Conservation (phyloP, 2,797 vertebrate species). For the Chlorospingus flavigularis region DNA sequence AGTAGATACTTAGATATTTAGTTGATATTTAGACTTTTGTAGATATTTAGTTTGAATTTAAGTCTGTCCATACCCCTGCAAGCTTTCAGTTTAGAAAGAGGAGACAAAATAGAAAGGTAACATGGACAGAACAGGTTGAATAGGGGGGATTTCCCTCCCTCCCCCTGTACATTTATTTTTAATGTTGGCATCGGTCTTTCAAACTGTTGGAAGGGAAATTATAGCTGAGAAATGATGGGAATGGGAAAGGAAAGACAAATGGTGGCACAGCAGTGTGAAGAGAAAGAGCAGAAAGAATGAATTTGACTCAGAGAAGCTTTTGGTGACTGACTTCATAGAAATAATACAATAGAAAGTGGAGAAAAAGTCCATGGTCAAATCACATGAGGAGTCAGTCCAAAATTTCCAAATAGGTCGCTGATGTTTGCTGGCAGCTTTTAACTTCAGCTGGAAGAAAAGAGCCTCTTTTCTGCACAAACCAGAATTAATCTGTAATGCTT, state of each 20-base stretch:
- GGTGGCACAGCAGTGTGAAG: neutral
- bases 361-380: neutral
- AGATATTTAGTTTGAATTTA: neutral
- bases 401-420: constrained; percentile 33
- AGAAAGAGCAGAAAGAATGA: neutral
- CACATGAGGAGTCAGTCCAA: constrained; percentile 17
- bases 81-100: neutral
- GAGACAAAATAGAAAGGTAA: neutral
- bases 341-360: neutral
- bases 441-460: constrained; percentile 39
- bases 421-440: constrained; percentile 40
- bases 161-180: neutral
- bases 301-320: neutral
- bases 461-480: constrained; percentile 1
- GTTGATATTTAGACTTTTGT: neutral
- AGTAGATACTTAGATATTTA: neutral
- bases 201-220: neutral
- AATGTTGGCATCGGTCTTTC: neutral
- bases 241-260: neutral
- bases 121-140: neutral
- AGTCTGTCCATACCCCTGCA: neutral
- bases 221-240: neutral
- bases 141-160: neutral
- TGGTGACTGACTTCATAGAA: neutral
- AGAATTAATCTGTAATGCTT: constrained; percentile 45